Evolutionary conservation across 2,113 vertebrate genomes (phyloP), one percentile per base, ranked within the genome.

Genomic region (Rhagologus leucostigma): DNA sequence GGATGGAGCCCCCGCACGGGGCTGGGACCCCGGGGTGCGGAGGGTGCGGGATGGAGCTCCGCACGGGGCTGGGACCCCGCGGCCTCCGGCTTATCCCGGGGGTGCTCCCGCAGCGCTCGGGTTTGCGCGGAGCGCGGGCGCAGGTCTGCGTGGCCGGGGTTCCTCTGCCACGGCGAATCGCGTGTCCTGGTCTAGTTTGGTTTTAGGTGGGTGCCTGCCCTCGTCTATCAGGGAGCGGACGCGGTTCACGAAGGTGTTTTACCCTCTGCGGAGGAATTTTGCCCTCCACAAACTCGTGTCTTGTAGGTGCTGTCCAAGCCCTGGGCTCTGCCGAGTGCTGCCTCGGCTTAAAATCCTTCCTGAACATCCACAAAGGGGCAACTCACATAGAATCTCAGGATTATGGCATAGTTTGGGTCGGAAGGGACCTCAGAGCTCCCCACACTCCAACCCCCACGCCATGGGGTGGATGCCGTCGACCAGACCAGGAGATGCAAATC

Each of bases 161-260:
- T 53, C 26, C 17, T 21, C 9, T 60, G 6, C 53, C 20, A 10
- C 22, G 3, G 5, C 11, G 8, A 9, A 23, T 9, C 4, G 23
- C 4, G 0, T 17, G 33, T 10, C 8, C 29, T 2, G 39, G 4
- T 24, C 14, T 44, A 16, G 15, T 29, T 60, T 27, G 33, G 46
- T 37, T 77, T 29, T 7, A 16, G 14, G 17, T 14, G 33, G 10
- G 22, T 13, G 12, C 23, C 41, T 42, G 26, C 16, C 22, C 35
- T 17, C 35, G 4, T 23, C 55, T n/a, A 0, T 6, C 5, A 8
- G 13, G 57, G 46, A 35, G 19, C 0, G 16, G 59, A 11, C 5
- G 33, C 12, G 4, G 20, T 19, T 65, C 64, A 0, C 16, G 4
- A 4, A 19, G 60, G 11, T 10, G 10, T 41, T 80, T n/a, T 23